A percentile compares a stretch with the other conserved stretches of the same genome.
Conservation (phyloP, 2,113 vertebrate genomes). For the Hypomesus transpacificus region DNA sequence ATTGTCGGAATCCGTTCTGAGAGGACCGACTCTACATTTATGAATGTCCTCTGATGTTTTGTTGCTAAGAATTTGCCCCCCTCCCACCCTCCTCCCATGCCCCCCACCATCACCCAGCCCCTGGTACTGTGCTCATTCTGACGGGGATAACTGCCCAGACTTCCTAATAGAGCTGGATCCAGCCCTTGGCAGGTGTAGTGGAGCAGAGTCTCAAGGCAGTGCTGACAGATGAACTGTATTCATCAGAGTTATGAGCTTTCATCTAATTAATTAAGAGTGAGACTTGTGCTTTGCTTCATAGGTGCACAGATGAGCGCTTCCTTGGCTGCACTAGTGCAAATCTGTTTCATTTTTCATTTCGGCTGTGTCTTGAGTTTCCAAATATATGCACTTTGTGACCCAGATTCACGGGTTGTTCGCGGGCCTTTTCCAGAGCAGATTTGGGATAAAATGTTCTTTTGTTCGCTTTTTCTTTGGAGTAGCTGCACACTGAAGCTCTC, state of each 20-base stretch:
- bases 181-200: no score
- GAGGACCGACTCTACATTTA: no score
- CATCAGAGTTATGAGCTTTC: constrained; percentile 16
- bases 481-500: constrained; percentile 3
- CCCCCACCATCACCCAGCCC: no score
- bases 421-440: constrained; percentile 14
- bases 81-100: no score
- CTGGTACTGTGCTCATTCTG: no score
- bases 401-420: constrained; percentile 14
- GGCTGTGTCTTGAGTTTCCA: not conserved
- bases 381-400: constrained; percentile 14
- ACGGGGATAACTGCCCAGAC: no score
- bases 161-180: no score
- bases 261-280: not conserved
- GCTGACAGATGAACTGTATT: constrained; percentile 1
- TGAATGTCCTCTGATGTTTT: no score
- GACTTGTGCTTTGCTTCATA: not conserved
- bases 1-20: no score
- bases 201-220: not conserved
- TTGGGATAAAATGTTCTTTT: constrained; percentile 19
- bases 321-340: not conserved
- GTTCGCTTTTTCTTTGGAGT: constrained; percentile 5
- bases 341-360: constrained; percentile 19
- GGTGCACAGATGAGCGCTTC: constrained; percentile 5
- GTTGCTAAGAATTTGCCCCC: no score